phyloP scores from a whole-genome alignment of 2,888 invertebrate genomes.

The Alviniconcha strummeri region DNA sequence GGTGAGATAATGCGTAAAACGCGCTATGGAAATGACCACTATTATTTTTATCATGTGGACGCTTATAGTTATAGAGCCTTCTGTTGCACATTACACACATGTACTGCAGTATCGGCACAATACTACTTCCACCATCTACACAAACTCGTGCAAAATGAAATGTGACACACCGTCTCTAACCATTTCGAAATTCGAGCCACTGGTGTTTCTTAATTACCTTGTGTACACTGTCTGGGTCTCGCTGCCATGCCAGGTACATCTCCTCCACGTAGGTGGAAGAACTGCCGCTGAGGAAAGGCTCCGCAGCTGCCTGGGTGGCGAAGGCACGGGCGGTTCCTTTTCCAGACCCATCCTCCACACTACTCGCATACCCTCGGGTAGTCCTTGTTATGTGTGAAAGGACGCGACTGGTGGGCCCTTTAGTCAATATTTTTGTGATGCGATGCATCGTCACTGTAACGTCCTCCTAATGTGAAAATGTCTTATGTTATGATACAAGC shows the following conservation, averaged over 20 bases:
- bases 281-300: constrained; percentile 97
- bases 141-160: no score
- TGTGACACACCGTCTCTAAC: no score
- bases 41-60: no score
- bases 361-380: constrained; percentile 41
- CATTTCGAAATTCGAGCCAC: no score
- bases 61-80: no score
- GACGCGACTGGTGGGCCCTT: constrained; percentile 36
- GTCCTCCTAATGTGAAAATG: constrained; percentile 66
- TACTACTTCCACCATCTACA: no score
- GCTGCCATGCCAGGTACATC: constrained; percentile 97
- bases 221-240: constrained; percentile 95
- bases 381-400: constrained; percentile 41
- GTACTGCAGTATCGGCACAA: no score
- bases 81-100: no score
- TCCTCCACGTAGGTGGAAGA: constrained; percentile 97
- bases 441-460: constrained; percentile 52
- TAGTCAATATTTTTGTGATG: constrained; percentile 42
- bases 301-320: constrained; percentile 75
- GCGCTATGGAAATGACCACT: no score
- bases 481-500: constrained; percentile 64
- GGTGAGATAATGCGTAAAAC: no score
- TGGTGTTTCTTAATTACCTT: constrained; percentile 79
- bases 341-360: constrained; percentile 44
- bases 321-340: constrained; percentile 40